Evolutionary conservation across 2,113 vertebrate genomes (phyloP), one percentile per base, ranked within the genome.

Genomic region (Dromiciops gliroides): DNA sequence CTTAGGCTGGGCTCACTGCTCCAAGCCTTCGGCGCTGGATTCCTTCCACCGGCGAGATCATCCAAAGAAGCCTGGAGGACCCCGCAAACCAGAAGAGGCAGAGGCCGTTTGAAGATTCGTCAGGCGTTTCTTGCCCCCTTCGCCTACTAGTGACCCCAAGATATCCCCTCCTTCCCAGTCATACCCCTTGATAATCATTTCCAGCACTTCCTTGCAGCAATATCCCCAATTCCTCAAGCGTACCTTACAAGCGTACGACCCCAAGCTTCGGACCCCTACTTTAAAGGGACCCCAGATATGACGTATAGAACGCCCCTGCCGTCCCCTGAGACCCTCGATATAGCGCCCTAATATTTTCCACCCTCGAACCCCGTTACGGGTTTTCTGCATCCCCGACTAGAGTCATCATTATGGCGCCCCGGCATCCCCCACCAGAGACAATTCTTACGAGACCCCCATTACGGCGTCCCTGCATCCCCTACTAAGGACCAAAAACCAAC

Each of bases 1-100:
- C 47, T n/a, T 4, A 5, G 50, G 92, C 47, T 48, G 90, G 95
- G 75, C 60, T n/a, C 92, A 12, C 10, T 12, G 25, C 88, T 89
- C 52, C 90, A 23, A 89, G 67, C 51, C 51, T 95, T 90, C 53
- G 50, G 91, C 89, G 28, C 89, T 23, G 51, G 92, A 89, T 12
- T 48, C 31, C 60, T 16, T 50, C 92, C 31, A 19, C 60, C n/a
- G 60, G 53, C 26, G 10, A 56, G 26, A 56, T 8, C 37, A 75
- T n/a, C 37, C 37, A n/a, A 75, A 67, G 11, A 37, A 75, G 60
- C 60, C 31, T n/a, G 37, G 60, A n/a, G 37, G 60, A n/a, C 31
- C 60, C 37, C 14, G 3, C 31, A 67, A 67, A n/a, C 60, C 60
- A 75, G 2, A 19, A n/a, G 60, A n/a, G 60, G 31, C 31, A 37